These are phyloP conservation scores for Brachirus orientalis DNA, from an alignment of 2,113 vertebrate species.

Conservation along the genomic window DNA sequence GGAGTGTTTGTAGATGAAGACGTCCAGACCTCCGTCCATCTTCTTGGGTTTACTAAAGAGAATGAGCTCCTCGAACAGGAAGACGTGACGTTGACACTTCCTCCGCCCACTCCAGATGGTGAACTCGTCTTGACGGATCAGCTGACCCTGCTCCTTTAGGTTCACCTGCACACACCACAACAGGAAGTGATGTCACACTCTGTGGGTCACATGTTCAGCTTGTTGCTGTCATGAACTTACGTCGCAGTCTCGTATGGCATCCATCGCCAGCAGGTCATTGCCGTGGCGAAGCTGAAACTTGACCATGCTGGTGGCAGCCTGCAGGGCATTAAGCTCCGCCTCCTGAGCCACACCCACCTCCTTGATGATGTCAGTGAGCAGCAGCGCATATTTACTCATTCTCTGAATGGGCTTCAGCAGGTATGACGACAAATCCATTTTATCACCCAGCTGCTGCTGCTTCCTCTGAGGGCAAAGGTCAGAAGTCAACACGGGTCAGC, in stretches of 20 bases:
- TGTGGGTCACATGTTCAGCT: too few relatives aligned
- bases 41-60: slow-evolving; percentile 88
- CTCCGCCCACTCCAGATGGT: slow-evolving; percentile 82
- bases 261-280: slow-evolving; percentile 97
- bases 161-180: slow-evolving; percentile 78
- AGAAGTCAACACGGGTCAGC: slow-evolving; percentile 1
- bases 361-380: slow-evolving; percentile 92
- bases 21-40: slow-evolving; percentile 81
- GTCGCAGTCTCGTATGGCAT: slow-evolving; percentile 93
- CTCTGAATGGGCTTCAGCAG: slow-evolving; percentile 94
- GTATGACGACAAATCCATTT: slow-evolving; percentile 96
- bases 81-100: slow-evolving; percentile 84
- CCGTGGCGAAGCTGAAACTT: slow-evolving; percentile 95
- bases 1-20: slow-evolving; percentile 87
- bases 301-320: slow-evolving; percentile 88
- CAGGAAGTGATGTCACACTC: not conserved
- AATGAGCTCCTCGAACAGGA: slow-evolving; percentile 88
- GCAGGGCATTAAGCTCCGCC: slow-evolving; percentile 87
- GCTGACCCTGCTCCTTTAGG: slow-evolving; percentile 87
- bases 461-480: slow-evolving; percentile 81
- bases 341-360: slow-evolving; percentile 85
- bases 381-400: slow-evolving; percentile 95
- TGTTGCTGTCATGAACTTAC: slow-evolving; percentile 83
- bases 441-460: slow-evolving; percentile 90
- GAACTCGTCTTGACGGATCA: slow-evolving; percentile 87